Evolutionary conservation across 37 sponge, comb jelly and placozoan genomes (phyloP).

Genomic region (Aplysina aerophoba): DNA sequence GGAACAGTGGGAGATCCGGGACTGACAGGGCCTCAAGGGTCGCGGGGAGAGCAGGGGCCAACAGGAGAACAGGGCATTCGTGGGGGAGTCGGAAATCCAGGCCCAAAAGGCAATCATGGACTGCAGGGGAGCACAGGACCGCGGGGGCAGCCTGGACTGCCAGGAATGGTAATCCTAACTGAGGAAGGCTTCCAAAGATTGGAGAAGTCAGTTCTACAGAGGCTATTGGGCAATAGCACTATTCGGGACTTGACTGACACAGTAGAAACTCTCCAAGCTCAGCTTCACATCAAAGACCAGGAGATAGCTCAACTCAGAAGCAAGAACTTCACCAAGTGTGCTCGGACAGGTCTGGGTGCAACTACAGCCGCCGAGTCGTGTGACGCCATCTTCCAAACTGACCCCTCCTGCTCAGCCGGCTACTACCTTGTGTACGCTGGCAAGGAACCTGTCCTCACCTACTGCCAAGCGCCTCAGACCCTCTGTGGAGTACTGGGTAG

Average conservation of each 20-base stretch:
- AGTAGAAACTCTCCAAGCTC: neutral
- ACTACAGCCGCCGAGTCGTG: neutral
- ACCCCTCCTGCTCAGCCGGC: conserved; percentile 4
- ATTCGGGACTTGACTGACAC: neutral
- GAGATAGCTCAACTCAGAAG: neutral
- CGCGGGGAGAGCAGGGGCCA: neutral
- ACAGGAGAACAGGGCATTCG: conserved; percentile 19
- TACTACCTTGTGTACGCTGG: neutral
- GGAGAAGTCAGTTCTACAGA: neutral
- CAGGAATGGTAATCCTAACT: neutral
- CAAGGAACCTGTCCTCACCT: conserved; percentile 10
- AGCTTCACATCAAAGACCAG: conserved; percentile 1
- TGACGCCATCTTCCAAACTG: conserved; percentile 13
- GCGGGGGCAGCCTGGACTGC: conserved; percentile 14
- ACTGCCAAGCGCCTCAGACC: neutral
- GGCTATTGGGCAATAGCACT: neutral
- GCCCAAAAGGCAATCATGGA: conserved; percentile 24
- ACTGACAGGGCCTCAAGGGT: conserved; percentile 50
- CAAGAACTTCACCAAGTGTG: neutral
- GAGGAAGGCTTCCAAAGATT: neutral
- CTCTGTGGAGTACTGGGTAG: conserved; percentile 19
- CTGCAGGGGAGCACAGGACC: conserved; percentile 6
- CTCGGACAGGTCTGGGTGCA: neutral
- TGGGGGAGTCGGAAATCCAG: conserved; percentile 31
- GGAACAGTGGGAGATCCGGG: conserved; percentile 9